Percentiles rank a stretch among this genome's conserved stretches.
Evolutionary conservation across 2,888 invertebrate genomes (phyloP).

Genomic region (Apamea epomidion): DNA sequence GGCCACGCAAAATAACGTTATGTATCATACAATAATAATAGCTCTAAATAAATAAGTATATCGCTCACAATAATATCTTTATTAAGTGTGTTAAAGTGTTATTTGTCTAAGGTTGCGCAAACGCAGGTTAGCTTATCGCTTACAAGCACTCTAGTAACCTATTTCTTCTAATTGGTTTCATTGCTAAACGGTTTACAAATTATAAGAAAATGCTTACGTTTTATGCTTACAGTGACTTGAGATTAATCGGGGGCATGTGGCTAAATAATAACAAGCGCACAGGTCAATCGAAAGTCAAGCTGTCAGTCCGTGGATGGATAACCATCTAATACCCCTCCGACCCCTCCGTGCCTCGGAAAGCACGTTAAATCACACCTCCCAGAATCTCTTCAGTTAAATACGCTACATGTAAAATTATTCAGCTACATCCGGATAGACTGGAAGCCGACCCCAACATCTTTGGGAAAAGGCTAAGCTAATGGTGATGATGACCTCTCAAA

Average conservation of each 20-base stretch:
- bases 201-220: conserved; percentile 2
- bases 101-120: conserved; percentile 47
- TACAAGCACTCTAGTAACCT: conserved; percentile 53
- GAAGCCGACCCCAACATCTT: not conserved
- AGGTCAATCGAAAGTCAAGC: not conserved
- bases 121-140: conserved; percentile 49
- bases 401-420: not conserved
- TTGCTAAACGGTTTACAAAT: conserved; percentile 18
- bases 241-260: not conserved
- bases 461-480: not conserved
- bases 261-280: not conserved
- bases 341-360: not conserved
- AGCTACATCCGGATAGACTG: not conserved
- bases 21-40: conserved; percentile 22
- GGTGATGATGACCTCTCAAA: not conserved
- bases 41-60: conserved; percentile 20
- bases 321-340: not conserved
- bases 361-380: not conserved
- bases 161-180: conserved; percentile 56
- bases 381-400: not conserved
- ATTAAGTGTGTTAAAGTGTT: conserved; percentile 43
- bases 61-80: not conserved
- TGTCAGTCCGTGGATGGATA: not conserved
- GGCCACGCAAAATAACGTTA: conserved; percentile 5
- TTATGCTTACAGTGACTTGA: not conserved